phyloP scores from a whole-genome alignment of 2,888 invertebrate genomes.

The Timema podura region DNA sequence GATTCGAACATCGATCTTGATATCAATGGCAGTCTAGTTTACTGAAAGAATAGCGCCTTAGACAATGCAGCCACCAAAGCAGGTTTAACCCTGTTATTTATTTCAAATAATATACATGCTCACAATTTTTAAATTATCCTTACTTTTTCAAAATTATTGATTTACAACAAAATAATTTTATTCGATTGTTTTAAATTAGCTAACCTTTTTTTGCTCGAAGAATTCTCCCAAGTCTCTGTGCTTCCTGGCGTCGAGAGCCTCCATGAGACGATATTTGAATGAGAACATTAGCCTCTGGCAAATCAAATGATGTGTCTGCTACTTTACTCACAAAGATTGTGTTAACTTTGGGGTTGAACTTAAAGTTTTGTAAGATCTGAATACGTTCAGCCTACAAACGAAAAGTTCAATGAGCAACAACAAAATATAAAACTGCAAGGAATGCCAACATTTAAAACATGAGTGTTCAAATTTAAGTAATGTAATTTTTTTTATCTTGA shows the following conservation, averaged over 20 bases:
- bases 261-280: slow-evolving; percentile 99
- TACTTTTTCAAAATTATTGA: not conserved
- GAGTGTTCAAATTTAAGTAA: no score
- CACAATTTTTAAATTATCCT: no score
- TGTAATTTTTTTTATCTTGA: no score
- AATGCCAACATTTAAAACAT: no score
- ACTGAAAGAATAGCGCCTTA: no score
- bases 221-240: slow-evolving; percentile 94
- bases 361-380: slow-evolving; percentile 98
- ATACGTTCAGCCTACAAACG: slow-evolving; percentile 79
- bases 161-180: not conserved
- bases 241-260: slow-evolving; percentile 96
- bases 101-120: no score
- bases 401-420: no score
- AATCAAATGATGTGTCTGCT: slow-evolving; percentile 98
- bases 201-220: slow-evolving; percentile 89
- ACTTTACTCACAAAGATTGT: slow-evolving; percentile 99
- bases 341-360: slow-evolving; percentile 94
- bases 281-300: slow-evolving; percentile 98
- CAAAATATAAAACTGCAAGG: no score
- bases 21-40: no score
- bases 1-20: no score
- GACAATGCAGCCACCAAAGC: no score
- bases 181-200: not conserved
- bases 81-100: no score